Evolutionary conservation across 2,113 vertebrate species (phyloP).

Genomic region (Nansenia antarctica): DNA sequence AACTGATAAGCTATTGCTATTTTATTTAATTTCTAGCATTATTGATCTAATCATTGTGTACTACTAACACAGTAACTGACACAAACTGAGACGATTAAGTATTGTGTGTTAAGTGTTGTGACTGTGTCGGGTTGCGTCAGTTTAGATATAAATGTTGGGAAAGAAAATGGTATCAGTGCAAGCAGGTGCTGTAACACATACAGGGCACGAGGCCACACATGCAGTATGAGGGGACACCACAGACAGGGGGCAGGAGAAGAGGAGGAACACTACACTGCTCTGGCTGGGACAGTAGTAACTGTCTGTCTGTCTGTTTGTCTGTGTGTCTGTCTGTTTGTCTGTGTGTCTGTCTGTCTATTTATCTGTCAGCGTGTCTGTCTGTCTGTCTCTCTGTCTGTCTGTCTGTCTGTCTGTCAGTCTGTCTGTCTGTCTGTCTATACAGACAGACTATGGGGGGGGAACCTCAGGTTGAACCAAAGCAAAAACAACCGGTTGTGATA

Average conservation of each 20-base stretch:
- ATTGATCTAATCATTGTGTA: too few species aligned
- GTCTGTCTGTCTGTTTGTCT: too few species aligned
- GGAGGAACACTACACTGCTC: constrained; percentile 25
- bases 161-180: constrained; percentile 16
- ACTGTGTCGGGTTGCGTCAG: not conserved
- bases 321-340: too few species aligned
- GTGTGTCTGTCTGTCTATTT: not conserved
- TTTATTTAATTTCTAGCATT: too few species aligned
- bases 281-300: constrained; percentile 7
- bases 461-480: too few species aligned
- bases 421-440: too few species aligned
- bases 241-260: constrained; percentile 28
- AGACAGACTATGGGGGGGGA: too few species aligned
- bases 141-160: not conserved
- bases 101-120: not conserved
- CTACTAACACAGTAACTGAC: not conserved
- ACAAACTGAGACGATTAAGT: not conserved
- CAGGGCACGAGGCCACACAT: constrained; percentile 31
- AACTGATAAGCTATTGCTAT: too few species aligned
- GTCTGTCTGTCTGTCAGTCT: too few species aligned
- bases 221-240: constrained; percentile 46
- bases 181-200: constrained; percentile 46
- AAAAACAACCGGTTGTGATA: too few species aligned
- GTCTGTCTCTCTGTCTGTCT: too few species aligned
- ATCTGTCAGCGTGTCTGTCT: too few species aligned